Conservation (phyloP, 2,797 vertebrate species). For the Neosalanx taihuensis region DNA sequence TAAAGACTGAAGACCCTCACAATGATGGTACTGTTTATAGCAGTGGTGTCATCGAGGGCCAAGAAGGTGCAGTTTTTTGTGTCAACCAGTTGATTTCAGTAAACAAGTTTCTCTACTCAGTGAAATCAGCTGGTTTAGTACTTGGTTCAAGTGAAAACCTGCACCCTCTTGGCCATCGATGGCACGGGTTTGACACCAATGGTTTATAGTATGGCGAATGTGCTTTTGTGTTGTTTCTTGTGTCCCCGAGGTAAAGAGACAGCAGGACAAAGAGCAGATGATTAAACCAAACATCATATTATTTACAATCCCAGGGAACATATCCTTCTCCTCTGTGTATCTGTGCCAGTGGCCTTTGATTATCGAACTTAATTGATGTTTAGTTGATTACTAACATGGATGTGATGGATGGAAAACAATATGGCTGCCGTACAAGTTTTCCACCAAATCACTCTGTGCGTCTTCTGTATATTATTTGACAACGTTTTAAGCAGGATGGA, state of each 20-base stretch:
- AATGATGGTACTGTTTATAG: conserved; percentile 1
- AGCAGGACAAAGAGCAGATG: conserved; percentile 5
- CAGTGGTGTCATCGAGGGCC: no score
- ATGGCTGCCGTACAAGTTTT: conserved; percentile 27
- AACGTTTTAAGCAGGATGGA: background rate
- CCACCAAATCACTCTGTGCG: background rate
- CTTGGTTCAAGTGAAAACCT: no score
- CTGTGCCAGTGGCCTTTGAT: background rate
- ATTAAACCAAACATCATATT: conserved; percentile 20
- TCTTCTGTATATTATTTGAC: background rate
- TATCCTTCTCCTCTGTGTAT: background rate
- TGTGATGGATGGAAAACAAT: conserved; percentile 11
- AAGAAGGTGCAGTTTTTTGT: no score
- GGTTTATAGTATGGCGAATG: conserved; percentile 12
- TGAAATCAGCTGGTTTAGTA: no score
- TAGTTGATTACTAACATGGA: background rate
- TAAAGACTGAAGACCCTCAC: background rate
- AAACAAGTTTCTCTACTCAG: no score
- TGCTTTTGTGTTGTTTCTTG: background rate
- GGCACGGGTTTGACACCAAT: no score
- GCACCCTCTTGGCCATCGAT: no score
- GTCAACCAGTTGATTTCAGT: no score
- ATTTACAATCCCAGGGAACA: conserved; percentile 3
- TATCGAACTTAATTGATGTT: background rate
- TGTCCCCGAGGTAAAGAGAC: background rate